phyloP scores from a whole-genome alignment of 2,113 vertebrate genomes.

The Chascanopsetta lugubris region DNA sequence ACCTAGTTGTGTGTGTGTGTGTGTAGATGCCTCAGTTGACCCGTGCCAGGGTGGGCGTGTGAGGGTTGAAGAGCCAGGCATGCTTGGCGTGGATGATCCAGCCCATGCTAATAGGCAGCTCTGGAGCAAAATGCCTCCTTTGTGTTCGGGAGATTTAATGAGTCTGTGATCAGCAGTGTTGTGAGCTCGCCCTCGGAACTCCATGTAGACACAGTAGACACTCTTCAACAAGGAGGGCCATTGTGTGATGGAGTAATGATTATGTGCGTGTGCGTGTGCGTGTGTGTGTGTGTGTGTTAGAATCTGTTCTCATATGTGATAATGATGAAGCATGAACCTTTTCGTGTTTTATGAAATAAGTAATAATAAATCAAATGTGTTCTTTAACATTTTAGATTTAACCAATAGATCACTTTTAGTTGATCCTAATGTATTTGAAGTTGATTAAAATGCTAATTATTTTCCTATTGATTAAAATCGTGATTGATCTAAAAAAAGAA shows the following conservation, averaged over 20 bases:
- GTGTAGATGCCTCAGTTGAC: constrained; percentile 26
- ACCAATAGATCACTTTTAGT: background rate
- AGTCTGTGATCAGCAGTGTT: constrained; percentile 48
- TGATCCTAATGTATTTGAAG: background rate
- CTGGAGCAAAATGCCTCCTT: constrained; percentile 68
- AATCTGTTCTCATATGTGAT: constrained; percentile 21
- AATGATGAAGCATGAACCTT: background rate
- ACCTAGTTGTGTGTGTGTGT: background rate
- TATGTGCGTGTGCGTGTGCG: constrained; percentile 22
- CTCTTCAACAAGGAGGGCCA: constrained; percentile 59
- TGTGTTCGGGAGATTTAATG: constrained; percentile 74
- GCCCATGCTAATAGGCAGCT: constrained; percentile 48
- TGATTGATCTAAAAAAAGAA: no score
- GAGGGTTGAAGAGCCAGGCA: constrained; percentile 17
- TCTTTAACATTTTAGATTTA: background rate
- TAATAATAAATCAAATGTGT: background rate
- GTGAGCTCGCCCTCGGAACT: constrained; percentile 31
- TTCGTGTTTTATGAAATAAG: background rate
- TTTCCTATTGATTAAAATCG: no score
- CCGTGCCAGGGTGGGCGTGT: constrained; percentile 20
- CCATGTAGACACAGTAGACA: constrained; percentile 46
- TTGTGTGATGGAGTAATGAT: constrained; percentile 57
- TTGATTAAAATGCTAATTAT: no score
- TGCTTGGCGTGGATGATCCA: constrained; percentile 34
- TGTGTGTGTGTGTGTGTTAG: constrained; percentile 42